Evolutionary conservation across 2,888 invertebrate species (phyloP), one percentile per base, ranked within the genome.

Genomic region (Abrostola tripartita): DNA sequence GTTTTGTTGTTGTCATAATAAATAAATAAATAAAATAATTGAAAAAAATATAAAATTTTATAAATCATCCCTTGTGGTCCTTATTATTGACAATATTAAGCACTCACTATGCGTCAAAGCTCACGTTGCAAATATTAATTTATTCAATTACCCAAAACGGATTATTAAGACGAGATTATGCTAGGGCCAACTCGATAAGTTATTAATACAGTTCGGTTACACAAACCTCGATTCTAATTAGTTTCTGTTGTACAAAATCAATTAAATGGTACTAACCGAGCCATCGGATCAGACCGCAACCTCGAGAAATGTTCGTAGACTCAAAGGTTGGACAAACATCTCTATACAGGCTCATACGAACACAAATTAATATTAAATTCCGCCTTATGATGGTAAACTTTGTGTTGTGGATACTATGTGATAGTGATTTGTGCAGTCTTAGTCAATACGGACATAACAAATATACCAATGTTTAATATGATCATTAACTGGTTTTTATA

Each of bases 161-260:
- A 86, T 88, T 86, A 87, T 79, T 79, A 72, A 81, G 81, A 85
- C 76, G 83, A 89, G 85, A 88, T 89, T 87, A 87, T 82, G 82
- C 86, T 84, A 85, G 83, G 86, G 84, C 85, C 84, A 89, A 89
- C 85, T 87, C 81, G 81, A 84, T 88, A 85, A 90, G 82, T 91
- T 92, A 92, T 92, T 92, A 91, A 91, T 90, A 87, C 87, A 81
- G 87, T 87, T 90, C 82, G 89, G 92, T 92, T 90, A 90, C 86
- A 90, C 86, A 91, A 91, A 92, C 92, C 91, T 89, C 92, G 91
- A 90, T 88, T 89, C 90, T 93, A 93, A 94, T 93, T 93, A 93
- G 92, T 92, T 93, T 92, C 90, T 87, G 86, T 86, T 88, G 84
- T 89, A 90, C 87, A 91, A 92, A 92, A 93, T 92, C 93, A 93